Base-by-base conservation (phyloP, 2,888 invertebrate genomes). In the Auanema sp. region DNA sequence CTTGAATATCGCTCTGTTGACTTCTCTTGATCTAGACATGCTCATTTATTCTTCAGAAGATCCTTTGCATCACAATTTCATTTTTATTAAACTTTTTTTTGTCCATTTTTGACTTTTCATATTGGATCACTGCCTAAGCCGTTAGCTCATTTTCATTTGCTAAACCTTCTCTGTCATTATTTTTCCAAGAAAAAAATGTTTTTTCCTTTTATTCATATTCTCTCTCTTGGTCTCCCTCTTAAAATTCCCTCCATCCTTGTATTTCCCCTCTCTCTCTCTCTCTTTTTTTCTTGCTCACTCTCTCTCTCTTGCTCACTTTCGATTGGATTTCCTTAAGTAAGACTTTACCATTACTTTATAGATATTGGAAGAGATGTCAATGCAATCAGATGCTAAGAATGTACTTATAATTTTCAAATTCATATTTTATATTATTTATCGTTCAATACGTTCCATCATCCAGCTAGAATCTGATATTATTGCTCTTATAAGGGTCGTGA, bases 391-490 rank as follows among this genome's bases (percentile, higher is more conserved):
- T 42, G 23, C 33, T 14, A 67, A 64, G 67, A 64, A 63, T 41
- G 54, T 51, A n/a, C 58, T 43, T 49, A 18, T 64, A 2, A 11
- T 64, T 1, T 18, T 54, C 11, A 57, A 64, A n/a, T 21, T 68
- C 14, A 12, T 61, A 6, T 25, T 56, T 12, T 64, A 56, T 44
- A 11, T 68, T 12, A 2, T 71, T 11, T 62, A 50, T 49, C 62
- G 62, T 11, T 18, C 56, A 50, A 33, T 62, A 47, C 56, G 57
- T 12, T 23, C 40, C 11, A 40, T 62, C 42, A 49, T 62, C 43
- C 56, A 57, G 16, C 50, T 62, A 10, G 62, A 62, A 62, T 62
- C 62, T 14, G 62, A 62, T 57, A 24, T 62, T 41, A 8, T 62
- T n/a, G 56, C 62, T 21, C 42, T 62, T 10, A n/a, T 56, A 21